A percentile compares a stretch with the other conserved stretches of the same genome.
These are phyloP conservation scores for Prinia subflava DNA, from an alignment of 2,113 vertebrate species.

Conservation along the genomic window DNA sequence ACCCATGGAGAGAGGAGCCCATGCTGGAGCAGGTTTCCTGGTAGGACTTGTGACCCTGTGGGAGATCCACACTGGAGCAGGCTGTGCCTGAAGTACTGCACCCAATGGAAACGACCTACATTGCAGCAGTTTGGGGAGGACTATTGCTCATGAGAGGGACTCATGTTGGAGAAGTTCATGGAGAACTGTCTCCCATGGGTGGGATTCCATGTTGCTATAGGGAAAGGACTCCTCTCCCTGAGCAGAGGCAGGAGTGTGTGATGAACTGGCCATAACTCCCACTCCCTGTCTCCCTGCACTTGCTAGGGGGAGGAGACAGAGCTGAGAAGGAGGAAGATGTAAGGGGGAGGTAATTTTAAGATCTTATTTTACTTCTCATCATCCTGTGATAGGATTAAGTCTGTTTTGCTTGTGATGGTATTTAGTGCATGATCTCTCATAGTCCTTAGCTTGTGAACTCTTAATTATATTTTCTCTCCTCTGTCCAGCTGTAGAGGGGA, in stretches of 20 bases:
- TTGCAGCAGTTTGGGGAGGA: background rate
- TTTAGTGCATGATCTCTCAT: background rate
- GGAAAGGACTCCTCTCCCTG: background rate
- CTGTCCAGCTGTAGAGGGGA: background rate
- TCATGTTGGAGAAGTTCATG: background rate
- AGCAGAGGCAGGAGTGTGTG: background rate
- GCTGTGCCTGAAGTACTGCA: background rate
- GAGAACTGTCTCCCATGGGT: background rate
- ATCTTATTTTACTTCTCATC: background rate
- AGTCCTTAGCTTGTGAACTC: background rate
- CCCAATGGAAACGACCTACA: background rate
- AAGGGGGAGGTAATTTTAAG: background rate
- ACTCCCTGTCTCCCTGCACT: background rate
- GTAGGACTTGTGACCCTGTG: background rate
- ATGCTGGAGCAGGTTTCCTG: background rate
- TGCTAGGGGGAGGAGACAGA: background rate
- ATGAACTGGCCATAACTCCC: background rate
- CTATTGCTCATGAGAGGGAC: background rate
- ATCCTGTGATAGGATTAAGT: background rate
- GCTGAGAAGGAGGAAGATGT: background rate
- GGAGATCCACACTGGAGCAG: no score
- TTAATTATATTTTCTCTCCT: background rate
- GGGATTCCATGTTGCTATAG: no score
- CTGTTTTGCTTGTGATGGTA: background rate
- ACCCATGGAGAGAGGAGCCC: background rate